Conservation (phyloP, 2,113 vertebrate species). For the Agapornis roseicollis region DNA sequence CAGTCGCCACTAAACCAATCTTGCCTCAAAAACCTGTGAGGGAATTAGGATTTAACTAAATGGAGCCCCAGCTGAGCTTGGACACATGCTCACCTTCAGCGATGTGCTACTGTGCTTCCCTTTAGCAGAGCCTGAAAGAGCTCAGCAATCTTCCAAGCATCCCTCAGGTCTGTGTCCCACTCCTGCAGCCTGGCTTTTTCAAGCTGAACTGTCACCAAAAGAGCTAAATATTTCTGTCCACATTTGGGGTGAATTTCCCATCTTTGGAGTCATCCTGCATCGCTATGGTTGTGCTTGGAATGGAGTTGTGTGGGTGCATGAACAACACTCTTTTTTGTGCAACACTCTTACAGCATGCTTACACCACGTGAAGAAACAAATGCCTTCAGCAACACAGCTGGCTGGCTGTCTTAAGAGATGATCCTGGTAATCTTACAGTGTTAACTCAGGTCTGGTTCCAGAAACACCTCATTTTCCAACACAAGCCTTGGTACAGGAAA, state of each 20-base stretch:
- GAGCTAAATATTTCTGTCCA: accelerated
- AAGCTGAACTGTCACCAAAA: background rate
- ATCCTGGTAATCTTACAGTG: background rate
- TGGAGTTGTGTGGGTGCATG: accelerated
- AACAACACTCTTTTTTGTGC: background rate
- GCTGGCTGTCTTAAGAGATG: background rate
- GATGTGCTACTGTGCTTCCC: accelerated
- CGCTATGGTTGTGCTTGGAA: background rate
- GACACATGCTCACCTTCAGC: accelerated
- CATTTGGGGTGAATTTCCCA: accelerated
- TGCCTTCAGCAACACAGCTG: accelerated
- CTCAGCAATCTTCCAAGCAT: background rate
- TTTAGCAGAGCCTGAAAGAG: background rate
- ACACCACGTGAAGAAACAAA: background rate
- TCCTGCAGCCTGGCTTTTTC: background rate
- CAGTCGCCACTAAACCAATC: background rate
- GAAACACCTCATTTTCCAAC: background rate
- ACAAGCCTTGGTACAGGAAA: background rate
- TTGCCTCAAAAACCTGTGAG: background rate
- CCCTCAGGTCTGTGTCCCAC: background rate
- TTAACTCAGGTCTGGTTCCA: background rate
- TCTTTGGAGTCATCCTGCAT: accelerated
- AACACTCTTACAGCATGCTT: background rate
- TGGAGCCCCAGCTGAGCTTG: too few species aligned
- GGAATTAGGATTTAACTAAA: background rate